A percentile compares a stretch with the other conserved stretches of the same genome.
These are phyloP conservation scores for Proterorhinus semilunaris DNA, from an alignment of 2,113 vertebrate species.

Conservation along the genomic window DNA sequence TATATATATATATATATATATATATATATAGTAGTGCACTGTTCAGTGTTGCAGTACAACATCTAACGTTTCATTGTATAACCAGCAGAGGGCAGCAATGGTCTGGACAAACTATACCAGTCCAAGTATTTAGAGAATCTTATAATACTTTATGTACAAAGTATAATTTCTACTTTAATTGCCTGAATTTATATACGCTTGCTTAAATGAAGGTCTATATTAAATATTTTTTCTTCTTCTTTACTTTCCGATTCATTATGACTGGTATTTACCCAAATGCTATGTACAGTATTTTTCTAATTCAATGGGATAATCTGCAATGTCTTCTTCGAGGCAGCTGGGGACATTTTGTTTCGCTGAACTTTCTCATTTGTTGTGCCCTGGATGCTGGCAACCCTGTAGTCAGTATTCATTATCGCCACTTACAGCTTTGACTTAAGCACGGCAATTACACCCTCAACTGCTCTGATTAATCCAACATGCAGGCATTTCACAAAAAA, in stretches of 20 bases:
- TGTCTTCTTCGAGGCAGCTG: slow-evolving; percentile 27
- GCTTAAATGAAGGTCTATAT: background rate
- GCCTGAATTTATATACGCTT: background rate
- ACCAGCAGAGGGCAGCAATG: slow-evolving; percentile 68
- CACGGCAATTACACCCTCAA: slow-evolving; percentile 78
- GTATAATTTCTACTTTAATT: background rate
- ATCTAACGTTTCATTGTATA: background rate
- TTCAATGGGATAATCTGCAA: slow-evolving; percentile 18
- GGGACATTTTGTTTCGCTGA: slow-evolving; percentile 46
- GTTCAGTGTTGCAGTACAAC: no score
- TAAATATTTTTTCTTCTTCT: background rate
- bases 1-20: no score
- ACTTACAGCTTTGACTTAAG: slow-evolving; percentile 77
- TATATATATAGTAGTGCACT: no score
- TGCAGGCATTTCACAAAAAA: slow-evolving; percentile 73
- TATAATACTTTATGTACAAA: background rate
- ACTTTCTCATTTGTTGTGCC: slow-evolving; percentile 58
- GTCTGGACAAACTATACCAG: slow-evolving; percentile 30
- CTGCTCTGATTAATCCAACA: slow-evolving; percentile 78
- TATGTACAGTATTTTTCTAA: slow-evolving; percentile 14
- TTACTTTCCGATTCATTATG: background rate
- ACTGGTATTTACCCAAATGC: background rate
- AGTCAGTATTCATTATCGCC: slow-evolving; percentile 75
- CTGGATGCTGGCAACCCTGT: slow-evolving; percentile 66
- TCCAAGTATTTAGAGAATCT: background rate